phyloP scores from a whole-genome alignment of 1,140 invertebrate species.

The Scaptodrosophila lebanonensis region DNA sequence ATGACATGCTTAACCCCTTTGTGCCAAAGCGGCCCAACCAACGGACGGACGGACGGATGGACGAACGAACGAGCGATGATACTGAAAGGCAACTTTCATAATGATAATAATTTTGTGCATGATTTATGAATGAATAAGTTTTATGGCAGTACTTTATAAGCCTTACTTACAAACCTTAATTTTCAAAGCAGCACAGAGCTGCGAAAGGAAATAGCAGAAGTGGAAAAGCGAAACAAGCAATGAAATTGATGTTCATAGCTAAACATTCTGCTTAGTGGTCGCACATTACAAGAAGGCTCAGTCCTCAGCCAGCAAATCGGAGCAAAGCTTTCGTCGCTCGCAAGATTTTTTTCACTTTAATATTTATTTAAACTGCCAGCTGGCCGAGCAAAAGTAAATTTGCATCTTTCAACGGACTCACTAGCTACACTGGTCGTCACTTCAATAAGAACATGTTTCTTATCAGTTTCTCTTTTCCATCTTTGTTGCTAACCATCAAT shows the following conservation, averaged over 20 bases:
- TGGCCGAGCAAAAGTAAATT: slow-evolving; percentile 62
- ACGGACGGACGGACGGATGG: too few relatives aligned
- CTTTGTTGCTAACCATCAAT: too few relatives aligned
- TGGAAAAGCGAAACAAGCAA: neutral
- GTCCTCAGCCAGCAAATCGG: too few relatives aligned
- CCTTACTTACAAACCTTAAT: slow-evolving; percentile 69
- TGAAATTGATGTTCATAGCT: too few relatives aligned
- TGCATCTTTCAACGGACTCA: slow-evolving; percentile 65
- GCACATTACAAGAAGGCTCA: too few relatives aligned
- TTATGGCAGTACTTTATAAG: slow-evolving; percentile 51
- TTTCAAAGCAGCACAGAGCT: slow-evolving; percentile 42
- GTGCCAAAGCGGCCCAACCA: slow-evolving; percentile 5
- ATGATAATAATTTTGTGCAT: slow-evolving; percentile 75
- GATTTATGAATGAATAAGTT: slow-evolving; percentile 73
- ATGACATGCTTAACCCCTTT: slow-evolving; percentile 66
- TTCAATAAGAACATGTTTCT: too few relatives aligned
- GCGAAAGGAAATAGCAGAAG: too few relatives aligned
- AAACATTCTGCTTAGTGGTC: too few relatives aligned
- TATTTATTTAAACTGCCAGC: slow-evolving; percentile 70
- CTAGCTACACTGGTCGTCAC: too few relatives aligned
- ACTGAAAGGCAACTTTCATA: slow-evolving; percentile 70
- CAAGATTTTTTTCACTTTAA: slow-evolving; percentile 71
- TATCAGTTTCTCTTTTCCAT: too few relatives aligned
- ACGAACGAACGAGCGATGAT: too few relatives aligned
- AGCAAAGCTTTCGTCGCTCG: neutral